A percentile compares a stretch with the other conserved stretches of the same genome.
Evolutionary conservation across 2,797 vertebrate genomes (phyloP).

Genomic region (Moxostoma hubbsi): DNA sequence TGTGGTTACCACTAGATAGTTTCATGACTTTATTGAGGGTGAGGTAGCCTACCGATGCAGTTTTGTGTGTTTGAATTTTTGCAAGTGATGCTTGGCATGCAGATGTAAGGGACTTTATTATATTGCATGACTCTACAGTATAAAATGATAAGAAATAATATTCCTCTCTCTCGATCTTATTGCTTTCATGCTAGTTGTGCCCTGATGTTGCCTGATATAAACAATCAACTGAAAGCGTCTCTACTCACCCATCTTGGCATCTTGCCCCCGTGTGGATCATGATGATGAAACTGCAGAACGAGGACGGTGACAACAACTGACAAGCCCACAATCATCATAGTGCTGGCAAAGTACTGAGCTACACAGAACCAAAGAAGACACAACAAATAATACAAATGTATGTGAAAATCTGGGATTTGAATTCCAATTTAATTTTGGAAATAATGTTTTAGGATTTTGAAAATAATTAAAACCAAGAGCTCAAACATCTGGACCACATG

Average conservation of each 20-base stretch:
- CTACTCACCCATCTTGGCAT: slow-evolving; percentile 90
- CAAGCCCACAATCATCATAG: slow-evolving; percentile 92
- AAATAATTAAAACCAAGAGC: no score
- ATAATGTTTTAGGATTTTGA: no score
- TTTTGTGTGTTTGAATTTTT: not conserved
- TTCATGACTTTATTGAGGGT: not conserved
- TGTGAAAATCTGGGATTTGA: no score
- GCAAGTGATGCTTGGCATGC: not conserved
- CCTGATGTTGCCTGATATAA: not conserved
- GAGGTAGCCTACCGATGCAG: not conserved
- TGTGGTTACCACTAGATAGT: not conserved
- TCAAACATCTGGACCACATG: no score
- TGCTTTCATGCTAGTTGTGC: not conserved
- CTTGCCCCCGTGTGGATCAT: slow-evolving; percentile 89
- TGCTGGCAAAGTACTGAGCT: slow-evolving; percentile 94
- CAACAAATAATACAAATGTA: not conserved
- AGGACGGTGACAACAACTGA: slow-evolving; percentile 91
- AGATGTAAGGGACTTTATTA: not conserved
- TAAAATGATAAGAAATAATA: not conserved
- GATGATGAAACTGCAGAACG: slow-evolving; percentile 91
- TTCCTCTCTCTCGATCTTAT: not conserved
- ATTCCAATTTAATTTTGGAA: no score
- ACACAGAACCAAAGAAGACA: slow-evolving; percentile 47
- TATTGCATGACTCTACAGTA: no score
- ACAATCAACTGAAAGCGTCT: not conserved